Percentiles rank a stretch among this genome's conserved stretches.
Evolutionary conservation across 2,113 vertebrate species (phyloP).

Genomic region (Motacilla alba): DNA sequence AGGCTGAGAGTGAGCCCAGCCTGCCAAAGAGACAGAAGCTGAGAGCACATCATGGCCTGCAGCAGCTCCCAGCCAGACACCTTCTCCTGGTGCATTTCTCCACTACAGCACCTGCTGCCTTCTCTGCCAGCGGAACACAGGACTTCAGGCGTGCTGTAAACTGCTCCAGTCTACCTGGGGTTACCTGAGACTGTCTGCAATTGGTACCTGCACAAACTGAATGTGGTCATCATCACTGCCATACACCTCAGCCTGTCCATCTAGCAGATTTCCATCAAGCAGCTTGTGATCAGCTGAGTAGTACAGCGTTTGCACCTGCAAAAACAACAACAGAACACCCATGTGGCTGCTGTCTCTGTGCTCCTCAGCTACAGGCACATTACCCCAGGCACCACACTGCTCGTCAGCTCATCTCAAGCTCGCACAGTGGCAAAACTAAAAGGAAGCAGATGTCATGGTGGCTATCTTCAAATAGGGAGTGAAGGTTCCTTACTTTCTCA

Average conservation of each 20-base stretch:
- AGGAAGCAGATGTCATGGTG: slow-evolving; percentile 74
- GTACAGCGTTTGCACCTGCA: slow-evolving; percentile 99
- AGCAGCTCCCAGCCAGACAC: not conserved
- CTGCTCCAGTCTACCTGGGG: slow-evolving; percentile 66
- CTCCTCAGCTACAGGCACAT: slow-evolving; percentile 75
- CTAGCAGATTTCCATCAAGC: slow-evolving; percentile 97
- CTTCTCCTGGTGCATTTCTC: not conserved
- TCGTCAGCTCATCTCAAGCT: slow-evolving; percentile 70
- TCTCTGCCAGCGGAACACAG: slow-evolving; percentile 31
- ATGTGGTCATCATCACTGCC: slow-evolving; percentile 98
- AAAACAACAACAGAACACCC: slow-evolving; percentile 97
- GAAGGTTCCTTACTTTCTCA: slow-evolving; percentile 69
- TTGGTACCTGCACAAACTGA: slow-evolving; percentile 99
- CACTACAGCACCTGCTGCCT: not conserved
- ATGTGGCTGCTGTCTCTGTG: slow-evolving; percentile 91
- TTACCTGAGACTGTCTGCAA: slow-evolving; percentile 78
- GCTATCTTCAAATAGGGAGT: slow-evolving; percentile 68
- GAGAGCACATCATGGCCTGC: not conserved
- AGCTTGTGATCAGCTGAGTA: slow-evolving; percentile 99
- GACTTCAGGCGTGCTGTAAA: slow-evolving; percentile 46
- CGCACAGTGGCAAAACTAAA: slow-evolving; percentile 72
- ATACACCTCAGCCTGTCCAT: slow-evolving; percentile 98
- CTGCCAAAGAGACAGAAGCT: not conserved
- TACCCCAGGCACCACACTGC: slow-evolving; percentile 67
- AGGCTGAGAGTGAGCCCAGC: not conserved